A percentile compares a stretch with the other conserved stretches of the same genome.
These are phyloP conservation scores for Ephydatia muelleri DNA, from an alignment of 37 sponge, comb jelly and placozoan genomes.

Conservation along the genomic window DNA sequence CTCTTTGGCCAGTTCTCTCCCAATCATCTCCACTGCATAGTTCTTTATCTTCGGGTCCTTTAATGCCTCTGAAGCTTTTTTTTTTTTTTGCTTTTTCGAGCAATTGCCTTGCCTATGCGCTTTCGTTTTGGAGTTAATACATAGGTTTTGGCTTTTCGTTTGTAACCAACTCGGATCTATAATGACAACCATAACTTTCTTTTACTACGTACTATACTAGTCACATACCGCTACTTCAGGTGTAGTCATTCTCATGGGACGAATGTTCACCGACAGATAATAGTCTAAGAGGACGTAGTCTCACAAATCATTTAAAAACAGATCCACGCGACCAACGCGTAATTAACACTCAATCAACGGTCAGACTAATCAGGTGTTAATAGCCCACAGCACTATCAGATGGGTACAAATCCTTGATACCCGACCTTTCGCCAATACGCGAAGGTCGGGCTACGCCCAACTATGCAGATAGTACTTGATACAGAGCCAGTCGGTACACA, in stretches of 20 bases:
- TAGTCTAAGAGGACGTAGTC: too few species aligned
- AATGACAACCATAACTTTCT: neutral
- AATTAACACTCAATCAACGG: too few species aligned
- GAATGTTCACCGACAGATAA: neutral
- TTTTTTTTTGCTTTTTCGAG: constrained; percentile 58
- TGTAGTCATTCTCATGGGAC: neutral
- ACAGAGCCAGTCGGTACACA: too few species aligned
- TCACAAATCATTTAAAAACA: too few species aligned
- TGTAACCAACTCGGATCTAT: neutral
- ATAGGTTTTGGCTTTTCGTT: neutral
- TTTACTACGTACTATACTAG: neutral
- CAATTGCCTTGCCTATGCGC: constrained; percentile 60
- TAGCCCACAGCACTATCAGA: too few species aligned
- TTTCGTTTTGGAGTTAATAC: neutral
- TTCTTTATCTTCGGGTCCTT: neutral
- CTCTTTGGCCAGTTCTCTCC: constrained; percentile 9
- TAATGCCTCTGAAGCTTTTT: constrained; percentile 11
- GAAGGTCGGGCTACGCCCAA: too few species aligned
- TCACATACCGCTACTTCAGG: constrained; percentile 1
- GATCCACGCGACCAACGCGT: too few species aligned
- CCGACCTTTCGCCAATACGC: too few species aligned
- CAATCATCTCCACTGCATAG: neutral
- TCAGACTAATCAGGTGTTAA: too few species aligned
- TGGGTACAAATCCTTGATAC: too few species aligned
- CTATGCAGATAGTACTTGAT: too few species aligned